phyloP scores from a whole-genome alignment of 2,113 vertebrate genomes.

The Dermatemys mawii region DNA sequence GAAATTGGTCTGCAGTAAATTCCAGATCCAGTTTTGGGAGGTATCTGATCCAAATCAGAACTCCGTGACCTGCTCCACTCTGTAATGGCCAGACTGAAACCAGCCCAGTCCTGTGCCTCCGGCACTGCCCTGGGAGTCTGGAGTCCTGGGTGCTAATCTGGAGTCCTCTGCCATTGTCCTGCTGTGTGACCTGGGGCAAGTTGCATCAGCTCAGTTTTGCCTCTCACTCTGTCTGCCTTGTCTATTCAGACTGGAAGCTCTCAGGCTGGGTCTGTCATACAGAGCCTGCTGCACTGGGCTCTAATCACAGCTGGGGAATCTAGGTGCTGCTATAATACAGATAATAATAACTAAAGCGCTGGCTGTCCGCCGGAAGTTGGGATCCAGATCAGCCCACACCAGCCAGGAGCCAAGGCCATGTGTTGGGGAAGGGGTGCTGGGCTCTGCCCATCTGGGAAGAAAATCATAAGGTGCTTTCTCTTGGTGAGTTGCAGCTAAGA shows the following conservation, averaged over 20 bases:
- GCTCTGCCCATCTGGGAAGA: neutral
- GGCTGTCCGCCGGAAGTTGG: neutral
- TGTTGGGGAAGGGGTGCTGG: neutral
- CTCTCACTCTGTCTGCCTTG: neutral
- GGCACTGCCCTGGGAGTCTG: neutral
- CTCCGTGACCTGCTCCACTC: neutral
- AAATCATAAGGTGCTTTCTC: neutral
- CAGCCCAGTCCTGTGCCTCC: accelerated
- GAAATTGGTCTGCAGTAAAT: accelerated
- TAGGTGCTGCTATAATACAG: neutral
- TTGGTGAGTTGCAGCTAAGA: conserved; percentile 1
- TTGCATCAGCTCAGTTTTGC: neutral
- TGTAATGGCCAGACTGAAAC: accelerated
- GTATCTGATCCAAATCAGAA: accelerated
- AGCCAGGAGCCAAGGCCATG: neutral
- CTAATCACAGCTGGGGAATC: neutral
- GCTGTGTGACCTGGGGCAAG: neutral
- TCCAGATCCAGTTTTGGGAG: neutral
- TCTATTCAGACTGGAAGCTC: neutral
- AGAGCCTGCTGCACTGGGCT: neutral
- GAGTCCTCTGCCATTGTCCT: accelerated
- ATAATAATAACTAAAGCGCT: neutral
- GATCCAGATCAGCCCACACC: neutral
- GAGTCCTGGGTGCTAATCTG: too few species aligned
- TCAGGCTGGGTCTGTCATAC: accelerated